Conservation (phyloP, 2,113 vertebrate genomes). For the Coturnix japonica region DNA sequence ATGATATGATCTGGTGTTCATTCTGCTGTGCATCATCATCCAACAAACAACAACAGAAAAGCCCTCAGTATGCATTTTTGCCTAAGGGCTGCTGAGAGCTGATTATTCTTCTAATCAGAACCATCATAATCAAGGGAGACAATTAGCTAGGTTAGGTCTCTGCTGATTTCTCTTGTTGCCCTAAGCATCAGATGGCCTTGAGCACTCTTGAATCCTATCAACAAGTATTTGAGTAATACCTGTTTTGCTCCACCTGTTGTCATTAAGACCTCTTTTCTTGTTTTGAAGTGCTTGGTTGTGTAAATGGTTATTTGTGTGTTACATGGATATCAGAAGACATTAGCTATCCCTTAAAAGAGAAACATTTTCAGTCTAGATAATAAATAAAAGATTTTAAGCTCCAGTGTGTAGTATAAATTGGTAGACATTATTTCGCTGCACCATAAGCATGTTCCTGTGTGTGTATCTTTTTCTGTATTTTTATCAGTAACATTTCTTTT, state of each 20-base stretch:
- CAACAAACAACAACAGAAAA: not conserved
- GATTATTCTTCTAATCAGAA: constrained; percentile 79
- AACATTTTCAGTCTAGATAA: constrained; percentile 8
- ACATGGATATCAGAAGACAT: not conserved
- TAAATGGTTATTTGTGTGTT: constrained; percentile 53
- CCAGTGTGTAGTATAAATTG: not conserved
- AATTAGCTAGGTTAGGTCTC: constrained; percentile 77
- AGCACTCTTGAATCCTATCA: constrained; percentile 73
- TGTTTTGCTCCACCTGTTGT: constrained; percentile 61
- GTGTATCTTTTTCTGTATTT: not conserved
- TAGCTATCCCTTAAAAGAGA: constrained; percentile 24
- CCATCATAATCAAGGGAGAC: constrained; percentile 73
- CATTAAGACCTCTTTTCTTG: constrained; percentile 43
- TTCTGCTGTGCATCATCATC: constrained; percentile 39
- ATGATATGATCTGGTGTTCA: constrained; percentile 55
- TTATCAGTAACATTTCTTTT: not conserved
- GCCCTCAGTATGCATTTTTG: constrained; percentile 48
- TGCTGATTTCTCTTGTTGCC: constrained; percentile 70
- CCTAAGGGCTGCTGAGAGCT: constrained; percentile 74
- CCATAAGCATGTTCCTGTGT: not conserved
- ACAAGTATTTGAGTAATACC: constrained; percentile 64
- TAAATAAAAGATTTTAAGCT: constrained; percentile 25
- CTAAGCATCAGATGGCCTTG: constrained; percentile 67
- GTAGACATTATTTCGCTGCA: not conserved
- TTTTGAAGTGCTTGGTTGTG: constrained; percentile 6